phyloP scores from a whole-genome alignment of 1,140 invertebrate species.

The Papilio xuthus region DNA sequence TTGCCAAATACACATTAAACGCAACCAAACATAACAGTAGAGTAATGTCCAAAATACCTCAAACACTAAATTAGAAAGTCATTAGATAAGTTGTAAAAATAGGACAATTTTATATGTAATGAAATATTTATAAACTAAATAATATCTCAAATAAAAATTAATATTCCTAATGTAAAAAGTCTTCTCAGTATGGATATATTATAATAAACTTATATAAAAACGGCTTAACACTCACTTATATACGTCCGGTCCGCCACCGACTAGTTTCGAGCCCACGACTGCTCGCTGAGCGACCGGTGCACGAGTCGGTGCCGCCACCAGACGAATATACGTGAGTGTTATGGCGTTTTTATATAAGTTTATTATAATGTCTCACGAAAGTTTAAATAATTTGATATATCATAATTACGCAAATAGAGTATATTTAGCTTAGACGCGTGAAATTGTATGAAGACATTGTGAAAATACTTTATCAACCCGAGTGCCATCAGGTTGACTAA shows the following conservation, averaged over 20 bases:
- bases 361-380: no score
- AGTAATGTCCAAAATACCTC: neutral
- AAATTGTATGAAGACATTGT: neutral
- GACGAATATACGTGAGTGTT: no score
- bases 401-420: neutral
- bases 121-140: conserved; percentile 1
- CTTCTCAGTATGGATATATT: neutral
- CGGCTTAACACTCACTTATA: no score
- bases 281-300: no score
- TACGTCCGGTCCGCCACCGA: no score
- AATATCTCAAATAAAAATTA: neutral
- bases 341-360: no score
- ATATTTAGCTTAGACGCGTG: neutral
- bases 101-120: neutral
- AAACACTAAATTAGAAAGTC: neutral
- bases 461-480: conserved; percentile 44
- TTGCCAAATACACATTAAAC: neutral
- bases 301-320: no score
- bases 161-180: neutral
- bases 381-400: no score
- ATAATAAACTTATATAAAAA: no score
- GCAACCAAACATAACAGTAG: neutral
- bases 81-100: neutral
- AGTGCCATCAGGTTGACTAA: conserved; percentile 58
- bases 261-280: no score